Percentiles rank a stretch among this genome's conserved stretches.
Conservation (phyloP, 2,797 vertebrate genomes). For the Pipistrellus pygmaeus region DNA sequence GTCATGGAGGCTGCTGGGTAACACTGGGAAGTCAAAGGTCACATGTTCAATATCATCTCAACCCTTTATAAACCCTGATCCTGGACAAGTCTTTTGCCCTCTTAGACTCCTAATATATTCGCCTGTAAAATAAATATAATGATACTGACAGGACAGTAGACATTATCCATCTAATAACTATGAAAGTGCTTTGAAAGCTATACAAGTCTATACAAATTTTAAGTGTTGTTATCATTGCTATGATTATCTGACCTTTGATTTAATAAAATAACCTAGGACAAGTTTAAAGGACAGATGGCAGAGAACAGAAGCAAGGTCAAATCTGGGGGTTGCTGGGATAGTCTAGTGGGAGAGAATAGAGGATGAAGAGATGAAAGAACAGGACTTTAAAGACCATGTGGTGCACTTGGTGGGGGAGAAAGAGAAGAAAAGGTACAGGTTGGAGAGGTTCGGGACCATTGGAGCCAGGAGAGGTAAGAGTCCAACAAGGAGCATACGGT, state of each 20-base stretch:
- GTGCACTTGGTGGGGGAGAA: background rate
- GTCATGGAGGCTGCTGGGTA: background rate
- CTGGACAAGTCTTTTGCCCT: background rate
- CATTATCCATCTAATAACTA: background rate
- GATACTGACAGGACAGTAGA: background rate
- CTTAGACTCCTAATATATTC: background rate
- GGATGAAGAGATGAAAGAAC: background rate
- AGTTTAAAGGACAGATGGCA: background rate
- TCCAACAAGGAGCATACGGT: background rate
- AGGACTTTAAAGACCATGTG: background rate
- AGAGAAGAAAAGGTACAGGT: background rate
- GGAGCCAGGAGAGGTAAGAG: background rate
- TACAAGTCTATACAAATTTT: background rate
- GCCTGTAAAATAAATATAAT: background rate
- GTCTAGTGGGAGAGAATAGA: background rate
- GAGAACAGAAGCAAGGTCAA: background rate
- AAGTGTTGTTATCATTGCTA: background rate
- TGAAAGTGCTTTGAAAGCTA: slow-evolving; percentile 34
- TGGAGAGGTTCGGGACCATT: background rate
- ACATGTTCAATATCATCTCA: background rate
- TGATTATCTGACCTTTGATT: background rate
- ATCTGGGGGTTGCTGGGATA: background rate
- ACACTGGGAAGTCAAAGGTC: background rate
- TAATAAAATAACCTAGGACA: background rate
- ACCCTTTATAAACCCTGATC: background rate